Evolutionary conservation across 2,888 invertebrate genomes (phyloP).

Genomic region (Euzetes globulus): DNA sequence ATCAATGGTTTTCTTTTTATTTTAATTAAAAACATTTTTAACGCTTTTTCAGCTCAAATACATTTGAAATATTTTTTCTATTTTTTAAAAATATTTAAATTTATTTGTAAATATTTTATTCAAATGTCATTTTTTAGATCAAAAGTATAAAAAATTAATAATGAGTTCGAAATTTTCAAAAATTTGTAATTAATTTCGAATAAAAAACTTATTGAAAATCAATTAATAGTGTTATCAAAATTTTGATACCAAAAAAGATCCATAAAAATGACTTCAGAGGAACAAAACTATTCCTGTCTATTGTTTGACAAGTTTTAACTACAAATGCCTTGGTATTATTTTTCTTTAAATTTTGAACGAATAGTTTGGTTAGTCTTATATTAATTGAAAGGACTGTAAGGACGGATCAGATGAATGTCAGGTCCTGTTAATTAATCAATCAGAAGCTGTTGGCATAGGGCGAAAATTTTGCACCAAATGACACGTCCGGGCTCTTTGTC

Average conservation of each 20-base stretch:
- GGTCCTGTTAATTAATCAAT: background rate
- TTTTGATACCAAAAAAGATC: no score
- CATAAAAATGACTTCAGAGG: no score
- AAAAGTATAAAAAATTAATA: background rate
- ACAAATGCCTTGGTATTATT: no score
- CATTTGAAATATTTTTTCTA: background rate
- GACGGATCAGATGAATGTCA: background rate
- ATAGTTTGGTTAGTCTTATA: background rate
- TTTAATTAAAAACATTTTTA: background rate
- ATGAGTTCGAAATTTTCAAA: background rate
- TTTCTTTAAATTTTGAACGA: no score
- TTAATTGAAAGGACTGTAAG: background rate
- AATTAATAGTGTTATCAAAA: no score
- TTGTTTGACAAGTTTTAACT: no score
- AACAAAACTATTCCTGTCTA: no score
- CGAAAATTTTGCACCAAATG: conserved; percentile 45
- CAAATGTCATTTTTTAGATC: background rate
- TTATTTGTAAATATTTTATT: conserved; percentile 9
- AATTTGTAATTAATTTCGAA: background rate
- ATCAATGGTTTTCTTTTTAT: background rate
- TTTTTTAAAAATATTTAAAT: background rate
- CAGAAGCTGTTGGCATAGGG: conserved; percentile 1
- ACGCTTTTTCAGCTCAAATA: background rate
- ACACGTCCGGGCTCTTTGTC: conserved; percentile 45
- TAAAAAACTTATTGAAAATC: background rate